Evolutionary conservation across 1,140 invertebrate genomes (phyloP), one percentile per base, ranked within the genome.

Genomic region (Wasmannia auropunctata): DNA sequence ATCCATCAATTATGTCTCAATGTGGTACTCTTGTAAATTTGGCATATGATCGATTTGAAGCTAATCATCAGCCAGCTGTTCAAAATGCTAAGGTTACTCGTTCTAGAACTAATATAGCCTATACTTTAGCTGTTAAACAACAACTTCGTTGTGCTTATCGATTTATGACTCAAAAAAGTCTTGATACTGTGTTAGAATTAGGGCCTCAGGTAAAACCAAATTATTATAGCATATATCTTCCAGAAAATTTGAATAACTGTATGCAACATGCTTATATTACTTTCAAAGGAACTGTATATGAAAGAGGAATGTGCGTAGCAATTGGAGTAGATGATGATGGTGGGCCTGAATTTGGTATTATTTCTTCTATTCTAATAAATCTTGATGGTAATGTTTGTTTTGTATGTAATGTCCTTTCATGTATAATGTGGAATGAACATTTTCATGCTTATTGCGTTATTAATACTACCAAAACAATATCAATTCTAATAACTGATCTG

Each of bases 241-340:
- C 63, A 22, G 3, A 1, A 67, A 67, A 3, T 40, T 43, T 67
- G 40, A 1, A 0, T 67, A 40, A 67, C 34, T 67, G 22, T 67
- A 67, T 22, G 63, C 63, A 67, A 43, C 34, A 67, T 40, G 3
- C n/a, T 43, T 67, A 14, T 40, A 3, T 67, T 4, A 67, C 4
- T 6, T 67, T 67, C 43, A 67, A 67, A 22, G 63, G 34, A 6
- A 67, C 34, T 67, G 40, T 67, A 67, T 67, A 67, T 67, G 14
- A 67, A 43, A 67, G 25, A 1, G 63, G n/a, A 67, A 67, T 43
- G 37, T 67, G 63, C 34, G 34, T 67, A 14, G 63, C 63, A 67
- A 67, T 67, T 1, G n/a, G 11, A 67, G 10, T 67, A 0, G 34
- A 67, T 67, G 10, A 67, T 67, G 37, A 67, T 22, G 3, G 7